Evolutionary conservation across 2,888 invertebrate species (phyloP).

Genomic region (Drosophila rellima): DNA sequence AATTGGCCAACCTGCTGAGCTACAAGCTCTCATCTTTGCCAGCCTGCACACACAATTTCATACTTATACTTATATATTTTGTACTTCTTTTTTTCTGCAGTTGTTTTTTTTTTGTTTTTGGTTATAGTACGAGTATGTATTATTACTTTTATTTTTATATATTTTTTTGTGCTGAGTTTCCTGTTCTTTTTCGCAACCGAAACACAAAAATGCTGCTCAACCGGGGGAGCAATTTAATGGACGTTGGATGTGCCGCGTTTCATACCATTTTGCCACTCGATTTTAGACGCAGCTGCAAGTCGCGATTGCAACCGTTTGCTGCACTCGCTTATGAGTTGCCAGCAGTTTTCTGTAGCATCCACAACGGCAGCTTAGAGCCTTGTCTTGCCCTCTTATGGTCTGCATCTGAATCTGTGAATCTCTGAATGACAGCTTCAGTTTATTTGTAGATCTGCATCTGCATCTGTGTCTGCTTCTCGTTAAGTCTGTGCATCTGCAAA

Average conservation of each 20-base stretch:
- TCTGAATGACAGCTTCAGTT: constrained; percentile 10
- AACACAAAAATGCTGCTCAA: constrained; percentile 75
- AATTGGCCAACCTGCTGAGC: constrained; percentile 54
- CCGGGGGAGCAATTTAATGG: constrained; percentile 68
- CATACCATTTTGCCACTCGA: constrained; percentile 56
- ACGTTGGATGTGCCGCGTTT: constrained; percentile 67
- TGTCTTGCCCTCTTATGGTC: constrained; percentile 6
- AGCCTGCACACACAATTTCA: constrained; percentile 66
- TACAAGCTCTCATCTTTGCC: constrained; percentile 66
- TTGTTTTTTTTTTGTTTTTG: constrained; percentile 22
- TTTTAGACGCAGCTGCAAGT: constrained; percentile 67
- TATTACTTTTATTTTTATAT: constrained; percentile 25
- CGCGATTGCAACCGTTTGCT: constrained; percentile 33
- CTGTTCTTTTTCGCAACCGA: constrained; percentile 78
- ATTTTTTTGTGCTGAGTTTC: constrained; percentile 62
- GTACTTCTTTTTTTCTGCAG: constrained; percentile 4
- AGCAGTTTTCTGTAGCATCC: constrained; percentile 44
- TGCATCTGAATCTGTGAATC: constrained; percentile 10
- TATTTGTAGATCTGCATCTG: not conserved
- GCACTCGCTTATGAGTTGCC: constrained; percentile 30
- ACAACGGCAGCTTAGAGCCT: constrained; percentile 12
- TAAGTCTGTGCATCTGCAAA: not conserved
- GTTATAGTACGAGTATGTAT: constrained; percentile 28
- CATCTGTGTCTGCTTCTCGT: constrained; percentile 6
- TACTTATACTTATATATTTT: constrained; percentile 23